Percentiles rank a stretch among this genome's conserved stretches.
These are phyloP conservation scores for Belonocnema kinseyi DNA, from an alignment of 1,140 invertebrate genomes.

Conservation along the genomic window DNA sequence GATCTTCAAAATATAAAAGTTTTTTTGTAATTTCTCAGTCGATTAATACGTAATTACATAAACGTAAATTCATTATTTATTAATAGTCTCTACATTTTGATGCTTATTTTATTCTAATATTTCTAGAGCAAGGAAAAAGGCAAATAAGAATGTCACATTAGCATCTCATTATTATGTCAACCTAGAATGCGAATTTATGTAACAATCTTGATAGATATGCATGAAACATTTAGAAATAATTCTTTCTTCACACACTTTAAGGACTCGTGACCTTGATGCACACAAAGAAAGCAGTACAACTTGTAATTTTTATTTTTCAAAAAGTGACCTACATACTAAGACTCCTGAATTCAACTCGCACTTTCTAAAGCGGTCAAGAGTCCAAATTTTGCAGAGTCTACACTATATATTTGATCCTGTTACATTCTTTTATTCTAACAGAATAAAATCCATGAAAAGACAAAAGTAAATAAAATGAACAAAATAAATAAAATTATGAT, in stretches of 20 bases:
- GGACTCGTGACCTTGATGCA: slow-evolving; percentile 45
- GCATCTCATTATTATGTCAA: slow-evolving; percentile 28
- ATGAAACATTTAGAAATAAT: slow-evolving; percentile 37
- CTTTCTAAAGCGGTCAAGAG: not conserved
- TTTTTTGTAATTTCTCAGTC: too few relatives aligned
- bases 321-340: slow-evolving; percentile 42
- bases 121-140: not conserved
- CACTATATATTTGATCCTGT: not conserved
- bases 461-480: too few relatives aligned
- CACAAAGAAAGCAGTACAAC: slow-evolving; percentile 40
- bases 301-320: slow-evolving; percentile 37
- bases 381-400: slow-evolving; percentile 1
- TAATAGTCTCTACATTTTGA: too few relatives aligned
- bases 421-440: too few relatives aligned
- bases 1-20: too few relatives aligned
- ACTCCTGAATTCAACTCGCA: not conserved
- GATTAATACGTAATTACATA: too few relatives aligned
- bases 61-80: too few relatives aligned
- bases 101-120: not conserved
- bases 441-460: too few relatives aligned
- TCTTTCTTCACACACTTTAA: slow-evolving; percentile 41
- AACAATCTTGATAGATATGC: slow-evolving; percentile 47
- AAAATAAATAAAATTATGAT: too few relatives aligned
- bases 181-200: slow-evolving; percentile 47
- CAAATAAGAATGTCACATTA: slow-evolving; percentile 35